Evolutionary conservation across 2,888 invertebrate species (phyloP), one percentile per base, ranked within the genome.

Genomic region (Harpalus rufipes): DNA sequence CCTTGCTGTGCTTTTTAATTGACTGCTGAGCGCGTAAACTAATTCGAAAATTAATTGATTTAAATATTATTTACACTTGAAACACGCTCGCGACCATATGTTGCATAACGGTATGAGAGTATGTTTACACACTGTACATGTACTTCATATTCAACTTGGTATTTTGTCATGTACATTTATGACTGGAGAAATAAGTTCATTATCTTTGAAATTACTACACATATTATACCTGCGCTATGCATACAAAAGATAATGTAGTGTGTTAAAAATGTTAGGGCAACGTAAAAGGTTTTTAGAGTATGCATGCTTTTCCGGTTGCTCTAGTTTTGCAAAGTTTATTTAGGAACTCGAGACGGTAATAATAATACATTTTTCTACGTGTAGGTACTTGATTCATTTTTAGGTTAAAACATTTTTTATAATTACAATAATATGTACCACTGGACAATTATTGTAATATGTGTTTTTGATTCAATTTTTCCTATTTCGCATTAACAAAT

Each of bases 21-120:
- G 72, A 44, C 18, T 14, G 41, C 14, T 18, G 12, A 18, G 10
- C 72, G 18, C 41, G 72, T 74, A 74, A 74, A 74, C 72, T 74
- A 44, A 74, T 74, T 74, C 44, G 16, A 21, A 44, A 74, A 74
- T 74, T 74, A 74, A 74, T 74, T 74, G 72, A 44, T 44, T 74
- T 74, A 44, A 74, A 74, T 68, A 68, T 68, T 68, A 68, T 74
- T 74, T 74, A 74, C 72, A 74, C 72, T 74, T 74, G n/a, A 1
- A 21, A 12, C 72, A 74, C 72, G 72, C 44, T 74, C 44, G 16
- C 6, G 7, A 74, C 18, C 44, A 44, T 74, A 74, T 44, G 18
- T 74, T 44, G 41, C 44, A 74, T 74, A 44, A 74, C 44, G 8
- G n/a, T 16, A 14, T 3, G 1, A 59, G 16, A 12, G 16, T 59